These are phyloP conservation scores for Venusia cambrica DNA, from an alignment of 2,888 invertebrate genomes.

Conservation along the genomic window DNA sequence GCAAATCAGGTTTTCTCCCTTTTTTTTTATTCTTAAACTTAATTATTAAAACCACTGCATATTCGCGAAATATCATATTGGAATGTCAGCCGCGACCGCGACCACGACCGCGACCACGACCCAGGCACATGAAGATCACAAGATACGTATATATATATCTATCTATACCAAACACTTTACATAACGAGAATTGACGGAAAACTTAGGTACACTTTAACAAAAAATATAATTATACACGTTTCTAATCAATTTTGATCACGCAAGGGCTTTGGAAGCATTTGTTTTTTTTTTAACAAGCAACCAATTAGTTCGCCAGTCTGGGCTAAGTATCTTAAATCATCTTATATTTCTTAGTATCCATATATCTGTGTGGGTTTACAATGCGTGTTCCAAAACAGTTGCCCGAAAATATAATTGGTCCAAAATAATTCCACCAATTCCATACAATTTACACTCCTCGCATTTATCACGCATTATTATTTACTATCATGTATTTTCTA, in stretches of 20 bases:
- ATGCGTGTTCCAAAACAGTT: slow-evolving; percentile 9
- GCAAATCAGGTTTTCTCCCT: slow-evolving; percentile 48
- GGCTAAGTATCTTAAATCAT: slow-evolving; percentile 2
- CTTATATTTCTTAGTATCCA: no score
- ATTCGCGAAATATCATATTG: slow-evolving; percentile 24
- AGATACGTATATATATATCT: slow-evolving; percentile 1
- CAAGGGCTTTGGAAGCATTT: no score
- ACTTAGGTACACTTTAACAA: no score
- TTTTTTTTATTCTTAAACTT: slow-evolving; percentile 29
- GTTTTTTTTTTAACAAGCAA: no score
- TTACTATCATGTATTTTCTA: no score
- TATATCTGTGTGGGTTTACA: no score
- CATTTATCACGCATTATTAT: slow-evolving; percentile 19
- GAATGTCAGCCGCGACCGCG: slow-evolving; percentile 47
- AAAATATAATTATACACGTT: no score
- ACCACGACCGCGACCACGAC: no score
- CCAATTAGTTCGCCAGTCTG: background rate
- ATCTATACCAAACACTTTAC: no score
- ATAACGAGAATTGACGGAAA: no score
- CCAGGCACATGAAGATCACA: slow-evolving; percentile 31
- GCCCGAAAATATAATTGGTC: slow-evolving; percentile 14
- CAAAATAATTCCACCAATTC: slow-evolving; percentile 11
- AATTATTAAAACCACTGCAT: background rate
- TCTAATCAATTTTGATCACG: no score
- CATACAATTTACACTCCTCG: slow-evolving; percentile 16